phyloP scores from a whole-genome alignment of 2,888 invertebrate genomes.

The Ecdyonurus torrentis region DNA sequence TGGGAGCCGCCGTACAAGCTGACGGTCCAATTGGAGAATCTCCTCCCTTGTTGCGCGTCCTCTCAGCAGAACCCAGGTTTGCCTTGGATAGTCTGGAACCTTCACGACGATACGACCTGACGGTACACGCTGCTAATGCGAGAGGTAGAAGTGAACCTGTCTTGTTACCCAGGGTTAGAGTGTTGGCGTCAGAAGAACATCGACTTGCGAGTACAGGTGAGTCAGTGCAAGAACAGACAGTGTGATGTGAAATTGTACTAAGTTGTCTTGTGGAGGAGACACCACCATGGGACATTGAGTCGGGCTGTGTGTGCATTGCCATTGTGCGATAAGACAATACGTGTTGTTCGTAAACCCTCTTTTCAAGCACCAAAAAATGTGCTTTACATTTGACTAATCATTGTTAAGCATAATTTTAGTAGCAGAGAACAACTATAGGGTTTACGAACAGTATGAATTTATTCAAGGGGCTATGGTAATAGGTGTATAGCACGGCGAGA shows the following conservation, averaged over 20 bases:
- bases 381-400: too few relatives aligned
- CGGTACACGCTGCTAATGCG: constrained; percentile 67
- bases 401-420: too few relatives aligned
- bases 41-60: constrained; percentile 42
- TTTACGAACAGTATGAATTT: too few relatives aligned
- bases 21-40: constrained; percentile 11
- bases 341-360: too few relatives aligned
- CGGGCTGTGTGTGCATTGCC: too few relatives aligned
- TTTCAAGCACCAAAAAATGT: too few relatives aligned
- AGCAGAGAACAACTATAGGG: too few relatives aligned
- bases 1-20: constrained; percentile 5
- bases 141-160: constrained; percentile 59
- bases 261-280: neutral
- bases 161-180: constrained; percentile 44
- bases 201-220: constrained; percentile 12
- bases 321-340: too few relatives aligned
- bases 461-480: too few relatives aligned
- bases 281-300: too few relatives aligned
- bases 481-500: too few relatives aligned
- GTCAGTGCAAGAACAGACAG: too few relatives aligned
- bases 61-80: constrained; percentile 50
- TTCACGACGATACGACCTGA: constrained; percentile 58
- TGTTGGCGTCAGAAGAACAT: constrained; percentile 21
- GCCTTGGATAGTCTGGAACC: constrained; percentile 55
- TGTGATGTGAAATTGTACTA: neutral